These are phyloP conservation scores for Lycia hirtaria DNA, from an alignment of 2,888 invertebrate species.

Conservation along the genomic window DNA sequence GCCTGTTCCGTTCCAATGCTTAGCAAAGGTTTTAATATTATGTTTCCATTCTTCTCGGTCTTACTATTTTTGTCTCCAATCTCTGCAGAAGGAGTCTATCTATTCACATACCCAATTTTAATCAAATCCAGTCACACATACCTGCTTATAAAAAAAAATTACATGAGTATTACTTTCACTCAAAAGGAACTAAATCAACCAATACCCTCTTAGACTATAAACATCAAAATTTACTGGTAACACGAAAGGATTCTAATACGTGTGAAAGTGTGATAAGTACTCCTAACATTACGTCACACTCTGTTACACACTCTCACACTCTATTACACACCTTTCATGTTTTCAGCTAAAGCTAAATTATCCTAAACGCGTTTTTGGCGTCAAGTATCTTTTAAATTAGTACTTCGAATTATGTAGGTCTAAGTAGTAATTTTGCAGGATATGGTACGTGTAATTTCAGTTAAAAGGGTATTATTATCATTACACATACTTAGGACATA, in stretches of 20 bases:
- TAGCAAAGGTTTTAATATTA: no score
- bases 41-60: no score
- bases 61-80: no score
- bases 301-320: neutral
- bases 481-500: neutral
- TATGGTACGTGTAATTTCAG: neutral
- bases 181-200: neutral
- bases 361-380: conserved; percentile 11
- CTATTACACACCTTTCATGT: neutral
- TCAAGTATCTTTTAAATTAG: conserved; percentile 22
- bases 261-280: conserved; percentile 33
- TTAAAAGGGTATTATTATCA: neutral
- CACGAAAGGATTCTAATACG: conserved; percentile 27
- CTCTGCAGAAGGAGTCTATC: no score
- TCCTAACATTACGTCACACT: conserved; percentile 11
- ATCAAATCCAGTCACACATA: no score
- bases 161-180: no score
- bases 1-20: no score
- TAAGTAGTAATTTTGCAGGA: conserved; percentile 9
- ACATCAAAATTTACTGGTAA: conserved; percentile 16
- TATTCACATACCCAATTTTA: no score
- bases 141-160: no score
- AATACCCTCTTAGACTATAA: conserved; percentile 4
- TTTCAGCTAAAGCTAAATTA: conserved; percentile 19
- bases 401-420: no score